Conservation (phyloP, 1,140 invertebrate genomes). For the Nasonia vitripennis region DNA sequence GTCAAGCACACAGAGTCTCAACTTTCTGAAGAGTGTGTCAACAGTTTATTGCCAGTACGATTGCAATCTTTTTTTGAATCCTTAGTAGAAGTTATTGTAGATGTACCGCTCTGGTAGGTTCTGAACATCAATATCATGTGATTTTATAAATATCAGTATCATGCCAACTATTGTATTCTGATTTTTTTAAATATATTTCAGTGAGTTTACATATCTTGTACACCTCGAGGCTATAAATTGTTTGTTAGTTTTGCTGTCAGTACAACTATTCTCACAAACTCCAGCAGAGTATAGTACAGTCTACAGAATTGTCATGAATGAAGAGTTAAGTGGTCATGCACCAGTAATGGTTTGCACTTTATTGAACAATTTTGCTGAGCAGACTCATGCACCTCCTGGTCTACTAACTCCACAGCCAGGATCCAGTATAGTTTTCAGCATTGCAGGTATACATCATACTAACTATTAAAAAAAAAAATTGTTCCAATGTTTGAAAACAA, state of each 20-base stretch:
- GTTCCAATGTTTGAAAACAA: conserved; percentile 33
- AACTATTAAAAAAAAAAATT: conserved; percentile 32
- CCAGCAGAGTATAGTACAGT: conserved; percentile 78
- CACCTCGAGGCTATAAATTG: conserved; percentile 93
- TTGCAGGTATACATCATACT: conserved; percentile 78
- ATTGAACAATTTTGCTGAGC: conserved; percentile 86
- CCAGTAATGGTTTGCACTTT: conserved; percentile 86
- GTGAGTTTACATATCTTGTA: conserved; percentile 91
- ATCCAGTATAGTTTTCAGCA: conserved; percentile 89
- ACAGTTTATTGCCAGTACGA: conserved; percentile 57
- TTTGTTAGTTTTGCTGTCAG: conserved; percentile 89
- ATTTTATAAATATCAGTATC: neutral
- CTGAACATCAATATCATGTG: neutral
- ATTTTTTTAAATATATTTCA: conserved; percentile 72
- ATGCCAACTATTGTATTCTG: neutral
- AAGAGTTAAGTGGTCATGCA: conserved; percentile 82
- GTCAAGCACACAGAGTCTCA: conserved; percentile 83
- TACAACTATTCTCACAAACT: conserved; percentile 88
- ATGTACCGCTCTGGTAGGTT: conserved; percentile 83
- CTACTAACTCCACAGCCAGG: conserved; percentile 79
- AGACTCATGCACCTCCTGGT: conserved; percentile 83
- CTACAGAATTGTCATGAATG: conserved; percentile 84
- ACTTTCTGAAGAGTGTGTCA: conserved; percentile 57
- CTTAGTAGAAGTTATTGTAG: conserved; percentile 84
- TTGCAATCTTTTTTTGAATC: conserved; percentile 81